Percentiles rank a stretch among this genome's conserved stretches.
These are phyloP conservation scores for Scaptomyza flava DNA, from an alignment of 2,888 invertebrate species.

Conservation along the genomic window DNA sequence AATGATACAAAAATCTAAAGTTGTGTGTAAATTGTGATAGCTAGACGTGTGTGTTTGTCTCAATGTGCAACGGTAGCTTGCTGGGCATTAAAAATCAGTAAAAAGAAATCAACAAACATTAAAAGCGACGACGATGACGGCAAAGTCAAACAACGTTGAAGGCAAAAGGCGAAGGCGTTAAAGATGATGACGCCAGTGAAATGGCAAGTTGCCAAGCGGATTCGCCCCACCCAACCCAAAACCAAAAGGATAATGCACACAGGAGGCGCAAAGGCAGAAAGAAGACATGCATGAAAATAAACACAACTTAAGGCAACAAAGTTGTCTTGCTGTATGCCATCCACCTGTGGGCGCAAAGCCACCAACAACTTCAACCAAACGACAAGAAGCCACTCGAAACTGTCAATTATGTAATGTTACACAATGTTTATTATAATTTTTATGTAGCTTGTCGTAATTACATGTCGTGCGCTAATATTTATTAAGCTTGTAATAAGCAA, in stretches of 20 bases:
- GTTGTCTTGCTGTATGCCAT: conserved; percentile 26
- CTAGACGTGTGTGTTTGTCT: not conserved
- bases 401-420: conserved; percentile 76
- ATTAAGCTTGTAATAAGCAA: conserved; percentile 70
- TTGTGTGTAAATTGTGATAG: too few species aligned
- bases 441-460: conserved; percentile 67
- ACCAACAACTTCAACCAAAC: not conserved
- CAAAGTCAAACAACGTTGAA: conserved; percentile 13
- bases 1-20: too few species aligned
- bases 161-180: conserved; percentile 47
- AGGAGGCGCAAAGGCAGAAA: conserved; percentile 16
- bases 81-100: conserved; percentile 68
- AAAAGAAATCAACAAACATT: conserved; percentile 72
- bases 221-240: conserved; percentile 7
- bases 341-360: conserved; percentile 51
- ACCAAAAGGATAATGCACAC: conserved; percentile 57
- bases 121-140: conserved; percentile 53
- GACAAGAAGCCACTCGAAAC: conserved; percentile 61
- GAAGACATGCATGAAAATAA: conserved; percentile 68
- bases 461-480: conserved; percentile 72
- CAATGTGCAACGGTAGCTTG: conserved; percentile 48
- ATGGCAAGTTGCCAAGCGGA: conserved; percentile 62
- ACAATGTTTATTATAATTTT: conserved; percentile 77
- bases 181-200: conserved; percentile 62
- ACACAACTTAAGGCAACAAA: conserved; percentile 66